Evolutionary conservation across 2,888 invertebrate species (phyloP).

Genomic region (Colletes collaris): DNA sequence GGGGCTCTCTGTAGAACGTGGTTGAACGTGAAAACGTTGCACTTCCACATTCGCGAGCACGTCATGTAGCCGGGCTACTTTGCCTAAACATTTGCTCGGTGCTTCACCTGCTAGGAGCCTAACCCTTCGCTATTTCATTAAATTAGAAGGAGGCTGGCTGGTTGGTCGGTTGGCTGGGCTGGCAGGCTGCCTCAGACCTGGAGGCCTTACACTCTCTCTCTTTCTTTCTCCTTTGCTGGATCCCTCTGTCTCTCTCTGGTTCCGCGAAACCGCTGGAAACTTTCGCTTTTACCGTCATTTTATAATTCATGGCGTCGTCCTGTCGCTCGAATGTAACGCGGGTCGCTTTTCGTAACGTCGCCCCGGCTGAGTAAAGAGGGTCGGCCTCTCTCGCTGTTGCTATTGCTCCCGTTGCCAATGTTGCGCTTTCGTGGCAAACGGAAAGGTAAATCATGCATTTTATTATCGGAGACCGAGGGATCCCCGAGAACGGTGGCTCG

Average conservation of each 20-base stretch:
- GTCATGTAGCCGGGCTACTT: conserved; percentile 66
- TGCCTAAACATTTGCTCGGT: conserved; percentile 79
- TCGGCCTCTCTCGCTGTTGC: conserved; percentile 43
- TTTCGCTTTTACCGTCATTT: conserved; percentile 83
- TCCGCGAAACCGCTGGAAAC: conserved; percentile 76
- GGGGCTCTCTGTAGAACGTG: conserved; percentile 37
- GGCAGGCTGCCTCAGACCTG: conserved; percentile 48
- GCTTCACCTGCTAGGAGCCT: conserved; percentile 76
- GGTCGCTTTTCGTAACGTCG: conserved; percentile 72
- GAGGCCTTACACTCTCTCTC: conserved; percentile 15
- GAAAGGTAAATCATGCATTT: conserved; percentile 81
- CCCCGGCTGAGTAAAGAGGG: conserved; percentile 74
- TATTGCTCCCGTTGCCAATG: conserved; percentile 42
- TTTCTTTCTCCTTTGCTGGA: conserved; percentile 1
- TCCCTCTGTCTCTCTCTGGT: conserved; percentile 38
- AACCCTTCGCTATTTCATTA: conserved; percentile 82
- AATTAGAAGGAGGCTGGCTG: conserved; percentile 77
- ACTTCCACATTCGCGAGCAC: conserved; percentile 57
- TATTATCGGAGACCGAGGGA: conserved; percentile 70
- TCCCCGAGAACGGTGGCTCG: conserved; percentile 33
- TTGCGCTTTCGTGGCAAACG: conserved; percentile 62
- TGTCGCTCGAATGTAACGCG: conserved; percentile 73
- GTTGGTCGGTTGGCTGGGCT: conserved; percentile 61
- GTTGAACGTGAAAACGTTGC: conserved; percentile 60
- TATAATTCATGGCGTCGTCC: conserved; percentile 82